Conservation (phyloP, 2,888 invertebrate species). For the Timandra comae region DNA sequence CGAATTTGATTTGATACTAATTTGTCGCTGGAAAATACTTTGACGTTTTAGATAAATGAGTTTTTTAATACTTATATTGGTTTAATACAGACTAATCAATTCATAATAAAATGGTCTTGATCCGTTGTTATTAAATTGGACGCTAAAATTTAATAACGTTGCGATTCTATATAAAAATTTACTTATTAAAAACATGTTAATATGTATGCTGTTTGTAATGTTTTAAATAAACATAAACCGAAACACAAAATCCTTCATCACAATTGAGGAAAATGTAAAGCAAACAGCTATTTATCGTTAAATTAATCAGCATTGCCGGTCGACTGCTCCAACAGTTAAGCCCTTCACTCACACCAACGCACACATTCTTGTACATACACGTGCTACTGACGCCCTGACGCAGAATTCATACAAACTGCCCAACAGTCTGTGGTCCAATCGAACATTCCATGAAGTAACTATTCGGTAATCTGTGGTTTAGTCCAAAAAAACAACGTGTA, state of each 20-base stretch:
- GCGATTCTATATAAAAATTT: too few relatives aligned
- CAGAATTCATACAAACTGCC: conserved; percentile 1
- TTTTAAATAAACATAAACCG: too few relatives aligned
- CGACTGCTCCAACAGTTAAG: conserved; percentile 49
- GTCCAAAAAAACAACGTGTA: conserved; percentile 33
- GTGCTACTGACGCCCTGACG: neutral
- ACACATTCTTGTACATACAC: conserved; percentile 6
- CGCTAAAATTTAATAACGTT: too few relatives aligned
- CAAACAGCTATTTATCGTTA: conserved; percentile 55
- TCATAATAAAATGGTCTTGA: too few relatives aligned
- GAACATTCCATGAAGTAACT: too few relatives aligned
- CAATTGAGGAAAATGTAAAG: conserved; percentile 55
- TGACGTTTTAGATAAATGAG: too few relatives aligned
- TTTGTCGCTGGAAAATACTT: too few relatives aligned
- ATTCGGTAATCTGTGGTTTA: conserved; percentile 27
- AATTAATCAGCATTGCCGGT: conserved; percentile 61
- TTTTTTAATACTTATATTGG: too few relatives aligned
- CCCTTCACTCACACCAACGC: conserved; percentile 53
- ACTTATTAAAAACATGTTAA: too few relatives aligned
- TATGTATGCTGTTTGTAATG: neutral
- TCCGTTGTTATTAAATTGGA: too few relatives aligned
- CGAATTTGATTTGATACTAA: too few relatives aligned
- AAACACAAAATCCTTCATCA: conserved; percentile 20
- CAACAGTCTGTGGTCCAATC: conserved; percentile 1
- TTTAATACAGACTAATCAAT: too few relatives aligned